Percentiles rank a stretch among this genome's conserved stretches.
phyloP scores from a whole-genome alignment of 2,113 vertebrate genomes.

The Chaetorhynchus papuensis region DNA sequence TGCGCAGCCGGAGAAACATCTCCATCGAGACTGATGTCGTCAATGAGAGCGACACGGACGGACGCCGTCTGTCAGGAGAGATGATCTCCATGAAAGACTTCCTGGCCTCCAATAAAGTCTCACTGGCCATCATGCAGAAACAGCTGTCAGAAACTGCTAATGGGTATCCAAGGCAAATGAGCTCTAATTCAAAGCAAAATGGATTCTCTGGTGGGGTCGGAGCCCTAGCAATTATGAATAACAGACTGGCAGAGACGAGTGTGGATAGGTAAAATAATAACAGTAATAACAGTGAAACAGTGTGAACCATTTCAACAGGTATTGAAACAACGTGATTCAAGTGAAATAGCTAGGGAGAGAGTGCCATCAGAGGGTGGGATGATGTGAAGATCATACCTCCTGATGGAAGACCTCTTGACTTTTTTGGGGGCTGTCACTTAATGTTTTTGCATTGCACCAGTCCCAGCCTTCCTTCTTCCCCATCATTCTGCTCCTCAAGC shows the following conservation, averaged over 20 bases:
- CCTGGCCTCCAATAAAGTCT: slow-evolving; percentile 89
- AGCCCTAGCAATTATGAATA: slow-evolving; percentile 95
- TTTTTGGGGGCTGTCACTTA: background rate
- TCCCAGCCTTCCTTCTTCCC: background rate
- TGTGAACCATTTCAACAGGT: background rate
- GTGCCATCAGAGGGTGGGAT: background rate
- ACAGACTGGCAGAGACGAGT: slow-evolving; percentile 92
- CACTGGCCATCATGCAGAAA: slow-evolving; percentile 93
- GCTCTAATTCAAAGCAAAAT: slow-evolving; percentile 74
- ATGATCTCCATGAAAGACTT: slow-evolving; percentile 97
- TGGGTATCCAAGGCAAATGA: slow-evolving; percentile 77
- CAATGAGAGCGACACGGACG: slow-evolving; percentile 87
- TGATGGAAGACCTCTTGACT: background rate
- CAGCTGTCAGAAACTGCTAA: slow-evolving; percentile 90
- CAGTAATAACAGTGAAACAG: background rate
- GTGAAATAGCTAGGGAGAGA: background rate
- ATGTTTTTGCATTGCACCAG: background rate
- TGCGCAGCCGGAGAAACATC: slow-evolving; percentile 75
- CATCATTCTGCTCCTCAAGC: background rate
- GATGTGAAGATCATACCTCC: background rate
- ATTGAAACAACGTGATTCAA: background rate
- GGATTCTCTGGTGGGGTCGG: slow-evolving; percentile 93
- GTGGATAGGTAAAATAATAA: slow-evolving; percentile 79
- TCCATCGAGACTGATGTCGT: slow-evolving; percentile 87
- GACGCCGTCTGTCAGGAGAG: slow-evolving; percentile 89